These are phyloP conservation scores for Oxycera nigricornis DNA, from an alignment of 2,888 invertebrate species.

Conservation along the genomic window DNA sequence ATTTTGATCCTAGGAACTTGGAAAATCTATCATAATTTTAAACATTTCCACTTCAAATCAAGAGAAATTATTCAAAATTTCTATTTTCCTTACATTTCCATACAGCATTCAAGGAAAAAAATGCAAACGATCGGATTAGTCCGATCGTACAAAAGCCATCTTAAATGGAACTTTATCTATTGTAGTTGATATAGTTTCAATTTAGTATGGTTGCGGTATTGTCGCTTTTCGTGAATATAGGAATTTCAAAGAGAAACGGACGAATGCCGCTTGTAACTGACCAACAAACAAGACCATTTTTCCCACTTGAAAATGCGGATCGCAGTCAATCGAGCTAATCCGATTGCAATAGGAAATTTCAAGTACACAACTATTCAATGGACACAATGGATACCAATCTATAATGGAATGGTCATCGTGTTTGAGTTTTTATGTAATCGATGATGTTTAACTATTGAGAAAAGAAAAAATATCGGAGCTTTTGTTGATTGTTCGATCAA, in stretches of 20 bases:
- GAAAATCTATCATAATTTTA: no score
- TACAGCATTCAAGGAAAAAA: no score
- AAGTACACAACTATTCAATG: constrained; percentile 25
- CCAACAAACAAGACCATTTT: background rate
- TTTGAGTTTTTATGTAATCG: constrained; percentile 36
- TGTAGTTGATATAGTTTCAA: constrained; percentile 27
- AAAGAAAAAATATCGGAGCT: background rate
- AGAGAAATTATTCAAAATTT: no score
- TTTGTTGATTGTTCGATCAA: background rate
- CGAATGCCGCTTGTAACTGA: constrained; percentile 20
- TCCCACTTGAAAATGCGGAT: background rate
- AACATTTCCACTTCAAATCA: no score
- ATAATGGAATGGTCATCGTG: constrained; percentile 27
- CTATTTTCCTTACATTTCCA: no score
- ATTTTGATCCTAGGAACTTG: no score
- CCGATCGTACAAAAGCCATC: constrained; percentile 19
- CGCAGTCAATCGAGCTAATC: constrained; percentile 35
- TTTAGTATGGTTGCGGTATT: constrained; percentile 28
- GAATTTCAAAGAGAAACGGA: constrained; percentile 18
- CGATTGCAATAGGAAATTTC: constrained; percentile 27
- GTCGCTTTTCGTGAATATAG: constrained; percentile 2
- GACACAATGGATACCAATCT: constrained; percentile 26
- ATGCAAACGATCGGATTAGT: constrained; percentile 28
- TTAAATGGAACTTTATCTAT: constrained; percentile 36
- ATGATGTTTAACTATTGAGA: constrained; percentile 33